phyloP scores from a whole-genome alignment of 1,140 invertebrate species.

The Euglossa dilemma region DNA sequence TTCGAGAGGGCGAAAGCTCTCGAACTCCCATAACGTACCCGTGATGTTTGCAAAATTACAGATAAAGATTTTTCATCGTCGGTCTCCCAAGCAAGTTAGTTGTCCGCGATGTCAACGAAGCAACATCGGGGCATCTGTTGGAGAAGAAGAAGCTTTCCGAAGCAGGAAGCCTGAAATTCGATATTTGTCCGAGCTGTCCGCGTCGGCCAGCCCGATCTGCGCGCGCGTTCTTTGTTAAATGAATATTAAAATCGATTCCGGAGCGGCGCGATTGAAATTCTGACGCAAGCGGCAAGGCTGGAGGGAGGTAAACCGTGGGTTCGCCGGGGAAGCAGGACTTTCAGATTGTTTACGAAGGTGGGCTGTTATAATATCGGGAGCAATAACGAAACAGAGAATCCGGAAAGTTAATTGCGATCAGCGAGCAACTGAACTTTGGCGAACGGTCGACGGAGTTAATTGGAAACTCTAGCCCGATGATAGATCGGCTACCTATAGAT shows the following conservation, averaged over 20 bases:
- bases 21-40: no score
- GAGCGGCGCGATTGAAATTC: neutral
- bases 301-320: neutral
- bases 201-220: neutral
- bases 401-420: neutral
- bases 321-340: neutral
- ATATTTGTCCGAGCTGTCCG: neutral
- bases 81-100: no score
- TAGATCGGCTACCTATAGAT: neutral
- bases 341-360: neutral
- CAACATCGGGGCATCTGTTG: no score
- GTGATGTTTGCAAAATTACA: no score
- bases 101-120: no score
- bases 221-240: neutral
- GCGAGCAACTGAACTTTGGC: no score
- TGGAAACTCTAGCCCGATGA: neutral
- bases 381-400: neutral
- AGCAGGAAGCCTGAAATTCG: neutral
- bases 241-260: neutral
- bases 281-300: neutral
- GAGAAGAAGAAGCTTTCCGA: neutral
- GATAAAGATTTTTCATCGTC: no score
- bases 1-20: no score
- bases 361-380: neutral
- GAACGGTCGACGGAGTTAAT: neutral